Conservation (phyloP, 2,888 invertebrate species). For the Himalopsyche japonica region DNA sequence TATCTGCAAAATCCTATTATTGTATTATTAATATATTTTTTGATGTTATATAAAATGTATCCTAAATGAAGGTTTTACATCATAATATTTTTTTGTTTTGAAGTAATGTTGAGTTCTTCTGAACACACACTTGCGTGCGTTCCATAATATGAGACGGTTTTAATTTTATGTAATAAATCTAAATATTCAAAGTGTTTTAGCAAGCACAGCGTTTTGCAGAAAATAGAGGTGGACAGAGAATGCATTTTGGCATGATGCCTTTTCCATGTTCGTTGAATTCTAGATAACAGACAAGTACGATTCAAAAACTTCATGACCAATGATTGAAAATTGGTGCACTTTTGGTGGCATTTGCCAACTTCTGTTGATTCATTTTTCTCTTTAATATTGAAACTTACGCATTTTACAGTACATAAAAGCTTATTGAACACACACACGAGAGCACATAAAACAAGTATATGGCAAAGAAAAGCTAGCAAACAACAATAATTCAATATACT, state of each 20-base stretch:
- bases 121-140: background rate
- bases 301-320: slow-evolving; percentile 24
- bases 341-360: background rate
- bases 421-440: no score
- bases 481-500: no score
- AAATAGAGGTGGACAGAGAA: background rate
- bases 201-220: background rate
- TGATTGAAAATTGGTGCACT: slow-evolving; percentile 24
- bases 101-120: no score
- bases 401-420: no score
- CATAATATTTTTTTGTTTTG: no score
- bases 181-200: background rate
- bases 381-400: no score
- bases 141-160: background rate
- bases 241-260: slow-evolving; percentile 27
- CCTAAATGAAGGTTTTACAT: no score
- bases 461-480: no score
- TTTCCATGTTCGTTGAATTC: slow-evolving; percentile 20
- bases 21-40: no score
- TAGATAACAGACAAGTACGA: slow-evolving; percentile 16
- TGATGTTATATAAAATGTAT: no score
- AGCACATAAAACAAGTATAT: no score
- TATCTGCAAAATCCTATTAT: no score
- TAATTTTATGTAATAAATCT: background rate
- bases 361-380: background rate